A percentile compares a stretch with the other conserved stretches of the same genome.
Conservation (phyloP, 2,113 vertebrate genomes). For the Hassar affinis region DNA sequence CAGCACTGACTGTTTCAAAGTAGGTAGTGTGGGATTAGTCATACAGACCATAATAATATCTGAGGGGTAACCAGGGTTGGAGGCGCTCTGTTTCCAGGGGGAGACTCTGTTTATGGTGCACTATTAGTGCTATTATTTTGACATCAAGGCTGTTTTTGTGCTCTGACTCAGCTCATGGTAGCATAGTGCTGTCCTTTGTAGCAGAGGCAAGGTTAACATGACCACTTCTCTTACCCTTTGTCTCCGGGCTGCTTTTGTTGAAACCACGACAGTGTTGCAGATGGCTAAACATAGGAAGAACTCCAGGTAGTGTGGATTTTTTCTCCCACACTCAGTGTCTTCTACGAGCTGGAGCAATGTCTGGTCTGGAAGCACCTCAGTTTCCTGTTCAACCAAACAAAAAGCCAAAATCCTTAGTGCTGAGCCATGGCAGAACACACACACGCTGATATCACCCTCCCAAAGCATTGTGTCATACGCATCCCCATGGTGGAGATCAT, state of each 20-base stretch:
- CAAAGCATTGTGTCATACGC: constrained; percentile 24
- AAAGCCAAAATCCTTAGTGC: constrained; percentile 21
- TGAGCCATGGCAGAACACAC: constrained; percentile 37
- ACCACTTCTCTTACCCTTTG: constrained; percentile 78
- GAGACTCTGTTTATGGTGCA: constrained; percentile 28
- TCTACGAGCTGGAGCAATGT: constrained; percentile 77
- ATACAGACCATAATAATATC: constrained; percentile 38
- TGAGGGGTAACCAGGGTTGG: constrained; percentile 2
- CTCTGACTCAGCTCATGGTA: constrained; percentile 32
- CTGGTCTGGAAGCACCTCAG: constrained; percentile 85
- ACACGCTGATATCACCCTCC: constrained; percentile 35
- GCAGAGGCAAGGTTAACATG: constrained; percentile 45
- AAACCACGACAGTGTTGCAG: constrained; percentile 96
- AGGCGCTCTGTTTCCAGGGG: constrained; percentile 20
- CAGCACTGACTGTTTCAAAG: constrained; percentile 27
- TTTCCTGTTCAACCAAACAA: constrained; percentile 76
- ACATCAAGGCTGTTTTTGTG: constrained; percentile 33
- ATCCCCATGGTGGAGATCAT: constrained; percentile 36
- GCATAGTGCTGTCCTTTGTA: constrained; percentile 49
- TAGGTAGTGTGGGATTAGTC: constrained; percentile 35
- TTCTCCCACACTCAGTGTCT: constrained; percentile 64
- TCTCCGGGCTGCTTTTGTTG: constrained; percentile 82
- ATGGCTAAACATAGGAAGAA: constrained; percentile 92
- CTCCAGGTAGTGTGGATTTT: constrained; percentile 73
- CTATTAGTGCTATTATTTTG: constrained; percentile 46